Conservation (phyloP, 2,113 vertebrate species). For the Etheostoma spectabile region DNA sequence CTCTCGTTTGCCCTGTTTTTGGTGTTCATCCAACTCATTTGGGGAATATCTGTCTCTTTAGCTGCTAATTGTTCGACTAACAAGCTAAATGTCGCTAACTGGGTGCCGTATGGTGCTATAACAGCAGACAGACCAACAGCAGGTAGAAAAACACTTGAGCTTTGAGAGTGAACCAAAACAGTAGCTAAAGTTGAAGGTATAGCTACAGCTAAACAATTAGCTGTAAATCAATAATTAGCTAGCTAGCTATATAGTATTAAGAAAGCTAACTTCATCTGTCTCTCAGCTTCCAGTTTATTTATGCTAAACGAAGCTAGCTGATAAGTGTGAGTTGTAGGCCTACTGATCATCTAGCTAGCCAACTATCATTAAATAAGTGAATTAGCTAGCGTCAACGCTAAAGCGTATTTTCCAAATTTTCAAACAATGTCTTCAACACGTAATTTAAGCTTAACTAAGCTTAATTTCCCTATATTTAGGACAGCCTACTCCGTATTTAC, state of each 20-base stretch:
- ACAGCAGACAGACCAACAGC: not conserved
- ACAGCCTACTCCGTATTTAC: no score
- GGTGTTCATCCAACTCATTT: no score
- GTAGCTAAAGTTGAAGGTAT: not conserved
- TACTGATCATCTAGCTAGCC: not conserved
- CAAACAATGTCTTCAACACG: not conserved
- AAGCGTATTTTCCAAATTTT: not conserved
- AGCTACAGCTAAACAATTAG: not conserved
- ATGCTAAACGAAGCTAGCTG: not conserved
- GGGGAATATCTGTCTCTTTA: not conserved
- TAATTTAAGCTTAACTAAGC: not conserved
- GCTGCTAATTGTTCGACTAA: not conserved
- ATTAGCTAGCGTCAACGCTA: not conserved
- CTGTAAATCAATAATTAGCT: no score
- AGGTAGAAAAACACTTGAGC: not conserved
- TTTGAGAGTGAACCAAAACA: not conserved
- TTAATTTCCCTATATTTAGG: not conserved
- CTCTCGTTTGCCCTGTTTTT: not conserved
- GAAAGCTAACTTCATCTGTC: not conserved
- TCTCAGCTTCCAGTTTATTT: not conserved
- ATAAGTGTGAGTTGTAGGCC: no score
- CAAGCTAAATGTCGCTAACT: not conserved
- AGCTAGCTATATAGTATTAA: no score
- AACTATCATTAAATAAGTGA: not conserved
- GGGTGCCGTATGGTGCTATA: not conserved